Evolutionary conservation across 37 sponge, comb jelly and placozoan species (phyloP), one percentile per base, ranked within the genome.

Genomic region (Halichondria panicea): DNA sequence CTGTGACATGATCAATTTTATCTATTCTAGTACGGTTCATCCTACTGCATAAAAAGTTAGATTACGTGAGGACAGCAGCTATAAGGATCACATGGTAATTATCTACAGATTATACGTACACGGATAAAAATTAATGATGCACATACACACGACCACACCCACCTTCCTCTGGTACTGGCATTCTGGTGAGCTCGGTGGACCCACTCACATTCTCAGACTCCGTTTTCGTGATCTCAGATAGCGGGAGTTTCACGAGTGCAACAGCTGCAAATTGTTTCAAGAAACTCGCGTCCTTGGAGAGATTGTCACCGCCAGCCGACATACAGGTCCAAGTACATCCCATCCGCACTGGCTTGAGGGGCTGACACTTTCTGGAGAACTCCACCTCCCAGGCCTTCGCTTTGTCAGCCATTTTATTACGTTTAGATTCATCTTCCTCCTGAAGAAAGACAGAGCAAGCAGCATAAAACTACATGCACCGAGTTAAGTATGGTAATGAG

Each of bases 311-410:
- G 6, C 37, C 64, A 32, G 57, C 39, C 27, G 43, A 42, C 33
- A 43, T 53, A 18, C 58, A 38, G 48, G 31, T n/a, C 89, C 89
- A 92, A 4, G 76, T 28, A 46, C 83, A 74, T 9, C 92, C 92
- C 30, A 94, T 79, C 36, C 61, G 52, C 27, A 87, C 45, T 38
- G 91, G 85, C 32, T 81, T 84, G 68, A 90, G 48, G 3, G 74
- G 85, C 48, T 88, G 85, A 37, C 82, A 88, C 38, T 80, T 84
- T 6, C 85, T 44, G 35, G 53, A 45, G 68, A 80, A 85, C 75
- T 91, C 85, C 11, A 71, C 75, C 63, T 91, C 88, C 95, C 95
- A 94, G n/a, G 91, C 85, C 31, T 84, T 85, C 12, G 58, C 84
- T 40, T 87, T 91, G n/a, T n/a, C n/a, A n/a, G n/a, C n/a, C n/a